Base-by-base conservation (phyloP, 2,797 vertebrate species). In the Parotocinclus haroldoi region DNA sequence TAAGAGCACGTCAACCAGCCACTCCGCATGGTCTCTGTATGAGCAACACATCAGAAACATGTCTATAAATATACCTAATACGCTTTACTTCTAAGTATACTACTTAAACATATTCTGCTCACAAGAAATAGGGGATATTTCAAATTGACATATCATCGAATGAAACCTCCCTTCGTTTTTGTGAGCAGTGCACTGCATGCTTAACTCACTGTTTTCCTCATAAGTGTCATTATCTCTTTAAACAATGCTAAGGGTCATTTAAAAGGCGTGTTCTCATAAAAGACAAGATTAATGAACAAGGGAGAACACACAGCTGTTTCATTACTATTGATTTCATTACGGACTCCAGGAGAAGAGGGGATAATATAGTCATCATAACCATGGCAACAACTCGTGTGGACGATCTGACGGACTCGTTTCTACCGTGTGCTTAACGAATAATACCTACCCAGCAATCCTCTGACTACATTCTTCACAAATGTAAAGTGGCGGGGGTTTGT, bases 391-490 rank as follows among this genome's bases (percentile, higher is more conserved):
- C 36, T 27, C 50, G 36, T 27, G 62, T 59, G 55, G 63, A 37
- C 3, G 7, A 6, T 19, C 6, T 18, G 19, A 18, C 44, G 62
- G 17, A 38, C 38, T 51, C 36, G 58, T 63, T 60, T 66, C 52
- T 70, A 61, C 58, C 56, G 12, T 44, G 9, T 36, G 44, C 17
- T 49, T 52, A 46, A 48, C 36, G 42, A 79, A 65, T 75, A 66
- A 78, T 77, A 86, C 94, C 52, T 91, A 99, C 97, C 97, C 95
- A 63, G 96, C 92, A 78, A 99, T 98, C 84, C 93, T 93, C 83
- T 99, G 95, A 83, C 96, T 98, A 87, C 97, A 99, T 84, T 99
- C 97, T 83, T 99, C 96, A 76, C 97, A 99, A 76, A 99, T 95
- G 75, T 98, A 98, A 17, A 99, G 81, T 10, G 97, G 97, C 66